Evolutionary conservation across 2,797 vertebrate genomes (phyloP), one percentile per base, ranked within the genome.

Genomic region (Sandelia bainsii): DNA sequence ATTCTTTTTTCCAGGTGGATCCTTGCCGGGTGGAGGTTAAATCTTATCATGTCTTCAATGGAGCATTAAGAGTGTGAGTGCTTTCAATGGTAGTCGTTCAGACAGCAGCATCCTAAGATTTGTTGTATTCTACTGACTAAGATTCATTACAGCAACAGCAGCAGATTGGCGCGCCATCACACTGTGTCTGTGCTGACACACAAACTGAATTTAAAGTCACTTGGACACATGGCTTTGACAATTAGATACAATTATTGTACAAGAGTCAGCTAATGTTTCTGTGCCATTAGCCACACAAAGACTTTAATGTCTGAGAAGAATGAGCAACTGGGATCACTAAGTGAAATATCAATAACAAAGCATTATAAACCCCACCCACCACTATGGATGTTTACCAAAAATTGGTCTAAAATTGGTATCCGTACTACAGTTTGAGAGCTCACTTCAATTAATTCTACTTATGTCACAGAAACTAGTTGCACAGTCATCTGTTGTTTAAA

Each of bases 121-220:
- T 22, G 19, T 61, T 56, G 25, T 46, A 23, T 25, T 64, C 17
- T 14, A 54, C 4, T 34, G 12, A 20, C 20, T 19, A 5, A 69
- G n/a, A 81, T 61, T 73, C 13, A 52, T 62, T 37, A 23, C 16
- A 34, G 7, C 10, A 3, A 46, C 32, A 60, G 25, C 29, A 61
- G 52, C 14, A 48, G 22, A 65, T 1, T 40, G 62, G 13, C 11
- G 6, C 12, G 10, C 13, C 50, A 22, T 54, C 61, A 40, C 6
- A 13, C 20, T 32, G 40, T 45, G 53, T 27, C 58, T 67, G 34
- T 17, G 49, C 40, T 48, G 49, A 71, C 59, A 64, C 39, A 44
- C 45, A 72, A 60, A 75, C 25, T 53, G 17, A 53, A 80, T 61
- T 77, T 61, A 68, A 69, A 53, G 37, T 20, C 68, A 56, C 9